Evolutionary conservation across 1,140 invertebrate genomes (phyloP), one percentile per base, ranked within the genome.

Genomic region (Philotrypesis tridentata): DNA sequence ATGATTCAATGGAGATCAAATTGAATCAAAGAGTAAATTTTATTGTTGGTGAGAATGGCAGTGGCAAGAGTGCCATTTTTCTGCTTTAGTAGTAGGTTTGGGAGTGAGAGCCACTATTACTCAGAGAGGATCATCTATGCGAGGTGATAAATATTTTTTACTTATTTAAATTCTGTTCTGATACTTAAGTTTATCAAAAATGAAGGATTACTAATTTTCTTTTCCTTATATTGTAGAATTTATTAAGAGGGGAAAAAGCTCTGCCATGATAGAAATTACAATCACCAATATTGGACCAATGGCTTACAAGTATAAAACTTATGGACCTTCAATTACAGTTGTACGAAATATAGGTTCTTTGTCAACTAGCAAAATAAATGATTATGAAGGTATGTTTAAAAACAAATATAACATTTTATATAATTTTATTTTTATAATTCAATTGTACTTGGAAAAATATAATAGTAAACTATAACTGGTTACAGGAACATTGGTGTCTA

Each of bases 61-160:
- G 97, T 92, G 98, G 98, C 0, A 99, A 99, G 93, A 98, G 97
- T 94, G 98, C 98, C 14, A 95, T 99, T 84, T 92, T 99, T 29
- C 97, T 37, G 98, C 96, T 1, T 89, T 99, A 12, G 94, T 97
- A 3, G 92, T 99, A 68, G 98, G 96, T 0, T 92, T 99, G 7
- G 98, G 98, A 43, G 96, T 95, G 11, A 96, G 94, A 87, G 97
- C 97, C 1, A 92, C 92, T 23, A 88, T 91, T 7, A 98, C 98
- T 0, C 96, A 95, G 87, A 92, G 98, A 85, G 97, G 96, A 63
- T 93, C 87, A 75, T 95, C 93, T 83, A 89, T 98, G 11, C 95
- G 96, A 92, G 93, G 96, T 95, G 93, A 89, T 27, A 12, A 2
- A 65, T 55, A 5, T 55, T 55, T 55, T 5, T n/a, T n/a, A n/a